A percentile compares a stretch with the other conserved stretches of the same genome.
Conservation (phyloP, 1,140 invertebrate species). For the Tigriopus japonicus region DNA sequence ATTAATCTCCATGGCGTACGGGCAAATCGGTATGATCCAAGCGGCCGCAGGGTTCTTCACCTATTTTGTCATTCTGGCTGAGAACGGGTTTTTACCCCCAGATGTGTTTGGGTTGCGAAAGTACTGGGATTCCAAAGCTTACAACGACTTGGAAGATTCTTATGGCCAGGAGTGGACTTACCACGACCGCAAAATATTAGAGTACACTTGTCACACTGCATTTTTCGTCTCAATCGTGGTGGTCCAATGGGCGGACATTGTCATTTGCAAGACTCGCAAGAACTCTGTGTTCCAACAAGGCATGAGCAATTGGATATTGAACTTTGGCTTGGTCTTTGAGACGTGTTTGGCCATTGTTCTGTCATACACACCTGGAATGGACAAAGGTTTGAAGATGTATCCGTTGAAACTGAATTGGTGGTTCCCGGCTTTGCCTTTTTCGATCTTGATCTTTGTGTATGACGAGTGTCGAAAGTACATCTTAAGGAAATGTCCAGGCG, state of each 20-base stretch:
- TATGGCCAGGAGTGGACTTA: constrained; percentile 46
- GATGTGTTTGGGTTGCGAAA: constrained; percentile 31
- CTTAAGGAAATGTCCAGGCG: constrained; percentile 38
- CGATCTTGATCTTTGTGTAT: constrained; percentile 49
- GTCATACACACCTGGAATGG: constrained; percentile 49
- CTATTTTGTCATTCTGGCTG: constrained; percentile 38
- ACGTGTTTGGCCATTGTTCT: constrained; percentile 43
- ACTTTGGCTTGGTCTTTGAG: constrained; percentile 58
- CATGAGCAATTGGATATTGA: constrained; percentile 55
- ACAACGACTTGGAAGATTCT: constrained; percentile 37
- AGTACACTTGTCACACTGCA: constrained; percentile 44
- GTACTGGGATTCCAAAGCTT: constrained; percentile 34
- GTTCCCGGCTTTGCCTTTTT: constrained; percentile 54
- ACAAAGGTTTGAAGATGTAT: constrained; percentile 37
- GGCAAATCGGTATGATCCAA: constrained; percentile 35
- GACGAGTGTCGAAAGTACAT: constrained; percentile 49
- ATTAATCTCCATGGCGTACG: constrained; percentile 35
- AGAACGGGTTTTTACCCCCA: constrained; percentile 36
- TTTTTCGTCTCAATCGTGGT: constrained; percentile 48
- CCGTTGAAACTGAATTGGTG: constrained; percentile 45
- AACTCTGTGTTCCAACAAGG: constrained; percentile 43
- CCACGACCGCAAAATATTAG: constrained; percentile 37
- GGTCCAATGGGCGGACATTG: constrained; percentile 47
- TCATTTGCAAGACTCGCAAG: constrained; percentile 44
- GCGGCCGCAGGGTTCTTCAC: constrained; percentile 32